Evolutionary conservation across 1,140 invertebrate species (phyloP).

Genomic region (Atta cephalotes): DNA sequence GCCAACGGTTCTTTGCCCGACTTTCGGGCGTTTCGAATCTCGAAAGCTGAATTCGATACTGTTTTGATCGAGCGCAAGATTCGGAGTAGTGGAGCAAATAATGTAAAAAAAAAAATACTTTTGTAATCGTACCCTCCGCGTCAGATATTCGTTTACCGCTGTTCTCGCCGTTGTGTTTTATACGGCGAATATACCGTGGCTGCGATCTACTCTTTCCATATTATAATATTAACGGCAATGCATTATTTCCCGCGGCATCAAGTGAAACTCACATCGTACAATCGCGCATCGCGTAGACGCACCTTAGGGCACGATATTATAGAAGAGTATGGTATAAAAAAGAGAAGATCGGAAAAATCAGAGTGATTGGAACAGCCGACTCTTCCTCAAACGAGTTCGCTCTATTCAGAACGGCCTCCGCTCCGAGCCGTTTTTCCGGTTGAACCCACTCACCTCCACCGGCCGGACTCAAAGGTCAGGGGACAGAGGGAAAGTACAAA

Average conservation of each 20-base stretch:
- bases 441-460: conserved; percentile 57
- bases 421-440: conserved; percentile 45
- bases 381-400: not conserved
- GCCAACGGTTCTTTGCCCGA: conserved; percentile 24
- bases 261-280: not conserved
- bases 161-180: not conserved
- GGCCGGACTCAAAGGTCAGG: conserved; percentile 63
- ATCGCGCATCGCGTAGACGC: too few species aligned
- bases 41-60: conserved; percentile 33
- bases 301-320: not conserved
- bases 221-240: conserved; percentile 34
- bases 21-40: conserved; percentile 18
- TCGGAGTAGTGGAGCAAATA: conserved; percentile 11
- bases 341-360: not conserved
- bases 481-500: conserved; percentile 66
- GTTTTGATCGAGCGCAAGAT: conserved; percentile 4
- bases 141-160: conserved; percentile 23
- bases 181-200: not conserved
- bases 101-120: not conserved
- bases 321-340: not conserved
- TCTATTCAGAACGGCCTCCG: conserved; percentile 3
- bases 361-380: not conserved
- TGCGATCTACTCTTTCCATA: conserved; percentile 10
- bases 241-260: conserved; percentile 1
- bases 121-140: conserved; percentile 2